Evolutionary conservation across 2,888 invertebrate genomes (phyloP).

Genomic region (Zonitis immaculata): DNA sequence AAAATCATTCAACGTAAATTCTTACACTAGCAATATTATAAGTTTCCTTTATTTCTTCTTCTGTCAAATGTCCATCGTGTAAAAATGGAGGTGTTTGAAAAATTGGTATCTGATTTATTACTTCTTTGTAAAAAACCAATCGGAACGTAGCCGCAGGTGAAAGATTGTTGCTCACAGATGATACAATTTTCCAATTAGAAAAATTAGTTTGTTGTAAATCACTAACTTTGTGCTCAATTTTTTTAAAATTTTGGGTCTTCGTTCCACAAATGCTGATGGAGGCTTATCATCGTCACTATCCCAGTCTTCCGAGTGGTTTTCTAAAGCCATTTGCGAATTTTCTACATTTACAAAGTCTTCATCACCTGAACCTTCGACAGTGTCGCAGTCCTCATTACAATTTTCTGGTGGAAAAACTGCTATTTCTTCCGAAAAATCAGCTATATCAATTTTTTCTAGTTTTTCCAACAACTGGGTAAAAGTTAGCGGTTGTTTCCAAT

Average conservation of each 20-base stretch:
- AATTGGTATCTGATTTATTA: slow-evolving; percentile 6
- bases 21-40: no score
- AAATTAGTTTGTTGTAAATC: not conserved
- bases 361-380: slow-evolving; percentile 19
- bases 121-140: slow-evolving; percentile 6
- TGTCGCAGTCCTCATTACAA: slow-evolving; percentile 3
- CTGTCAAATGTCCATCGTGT: no score
- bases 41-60: no score
- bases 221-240: not conserved
- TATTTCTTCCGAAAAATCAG: no score
- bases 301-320: not conserved
- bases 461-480: no score
- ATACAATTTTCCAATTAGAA: not conserved
- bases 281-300: not conserved
- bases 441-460: no score
- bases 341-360: slow-evolving; percentile 12
- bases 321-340: slow-evolving; percentile 10
- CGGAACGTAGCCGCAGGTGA: slow-evolving; percentile 1
- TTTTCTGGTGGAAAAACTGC: not conserved
- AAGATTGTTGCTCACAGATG: not conserved
- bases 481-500: no score
- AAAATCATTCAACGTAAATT: no score
- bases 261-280: not conserved
- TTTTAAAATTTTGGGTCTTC: not conserved
- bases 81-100: no score